Base-by-base conservation (phyloP, 1,140 invertebrate genomes). In the Sycobia sp. region DNA sequence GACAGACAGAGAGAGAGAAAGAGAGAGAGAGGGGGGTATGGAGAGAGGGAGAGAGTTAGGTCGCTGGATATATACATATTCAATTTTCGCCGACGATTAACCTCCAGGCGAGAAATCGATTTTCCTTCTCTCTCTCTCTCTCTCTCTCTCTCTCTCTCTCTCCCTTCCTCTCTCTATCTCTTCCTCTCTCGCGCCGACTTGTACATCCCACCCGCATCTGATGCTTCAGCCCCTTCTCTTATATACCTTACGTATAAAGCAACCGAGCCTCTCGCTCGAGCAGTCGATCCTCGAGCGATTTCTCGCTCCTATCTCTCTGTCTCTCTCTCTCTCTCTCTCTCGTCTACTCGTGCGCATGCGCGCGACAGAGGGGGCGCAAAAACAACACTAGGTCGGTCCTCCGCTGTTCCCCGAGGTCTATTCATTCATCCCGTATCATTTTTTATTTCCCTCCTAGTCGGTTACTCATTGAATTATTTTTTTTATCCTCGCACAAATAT, bases 61-160 rank as follows among this genome's bases (percentile, higher is more conserved):
- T 29, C 11, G 2, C 27, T 4, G 20, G 13, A 16, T 41, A 25
- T 25, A 41, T 56, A 47, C 53, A 62, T 41, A 56, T 56, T 55
- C 60, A 49, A 41, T 62, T 49, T 62, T 49, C 32, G 16, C 22
- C 34, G 44, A 47, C 50, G 58, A 60, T 60, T 53, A 44, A 60
- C 25, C 36, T 10, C 29, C 4, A 32, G 25, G 20, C 20, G 13
- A 16, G 29, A 7, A 38, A 58, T 58, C 56, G 44, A 47, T 58
- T 49, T 58, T 49, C 32, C 3, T 36, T 16, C 22, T 23, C 23
- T 16, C 11, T 11, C 22, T 13, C 16, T n/a, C 27, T 9, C 44
- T n/a, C 11, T 11, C 29, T 32, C 7, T n/a, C n/a, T n/a, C n/a
- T n/a, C n/a, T n/a, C n/a, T n/a, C 41, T 11, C 41, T 11, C 41